phyloP scores from a whole-genome alignment of 2,797 vertebrate species.

The Avahi laniger region DNA sequence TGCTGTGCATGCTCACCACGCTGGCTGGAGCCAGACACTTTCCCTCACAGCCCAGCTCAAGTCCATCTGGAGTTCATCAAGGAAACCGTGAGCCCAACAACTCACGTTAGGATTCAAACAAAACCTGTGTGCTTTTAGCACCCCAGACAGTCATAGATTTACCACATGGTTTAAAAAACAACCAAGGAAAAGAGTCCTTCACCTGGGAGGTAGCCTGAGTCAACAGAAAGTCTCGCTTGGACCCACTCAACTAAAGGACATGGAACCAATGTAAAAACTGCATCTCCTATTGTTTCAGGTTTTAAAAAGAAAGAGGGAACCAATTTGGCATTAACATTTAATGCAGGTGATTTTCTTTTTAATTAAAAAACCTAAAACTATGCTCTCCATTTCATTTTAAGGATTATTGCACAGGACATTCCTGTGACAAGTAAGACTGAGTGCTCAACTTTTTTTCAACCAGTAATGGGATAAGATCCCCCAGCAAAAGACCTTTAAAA shows the following conservation, averaged over 20 bases:
- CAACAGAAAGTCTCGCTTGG: constrained; percentile 53
- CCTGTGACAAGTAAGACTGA: not conserved
- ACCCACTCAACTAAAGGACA: constrained; percentile 40
- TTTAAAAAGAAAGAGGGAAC: not conserved
- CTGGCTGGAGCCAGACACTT: constrained; percentile 92
- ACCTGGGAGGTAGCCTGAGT: constrained; percentile 55
- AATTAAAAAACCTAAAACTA: constrained; percentile 23
- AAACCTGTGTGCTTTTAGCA: constrained; percentile 81
- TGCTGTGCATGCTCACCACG: constrained; percentile 90
- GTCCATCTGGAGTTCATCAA: constrained; percentile 98
- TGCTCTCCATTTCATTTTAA: not conserved
- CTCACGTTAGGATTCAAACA: constrained; percentile 85
- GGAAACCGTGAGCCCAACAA: constrained; percentile 85
- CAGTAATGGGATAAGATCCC: not conserved
- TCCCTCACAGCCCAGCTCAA: constrained; percentile 86
- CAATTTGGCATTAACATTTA: constrained; percentile 26
- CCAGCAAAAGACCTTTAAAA: constrained; percentile 44
- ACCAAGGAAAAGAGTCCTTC: constrained; percentile 67
- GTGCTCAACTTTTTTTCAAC: not conserved
- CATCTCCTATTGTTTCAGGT: not conserved
- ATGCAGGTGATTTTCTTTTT: constrained; percentile 52
- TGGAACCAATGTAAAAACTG: not conserved
- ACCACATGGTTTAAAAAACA: constrained; percentile 67
- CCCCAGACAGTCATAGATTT: constrained; percentile 78
- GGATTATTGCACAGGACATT: constrained; percentile 21